Conservation (phyloP, 2,113 vertebrate genomes). For the Oncorhynchus mykiss region DNA sequence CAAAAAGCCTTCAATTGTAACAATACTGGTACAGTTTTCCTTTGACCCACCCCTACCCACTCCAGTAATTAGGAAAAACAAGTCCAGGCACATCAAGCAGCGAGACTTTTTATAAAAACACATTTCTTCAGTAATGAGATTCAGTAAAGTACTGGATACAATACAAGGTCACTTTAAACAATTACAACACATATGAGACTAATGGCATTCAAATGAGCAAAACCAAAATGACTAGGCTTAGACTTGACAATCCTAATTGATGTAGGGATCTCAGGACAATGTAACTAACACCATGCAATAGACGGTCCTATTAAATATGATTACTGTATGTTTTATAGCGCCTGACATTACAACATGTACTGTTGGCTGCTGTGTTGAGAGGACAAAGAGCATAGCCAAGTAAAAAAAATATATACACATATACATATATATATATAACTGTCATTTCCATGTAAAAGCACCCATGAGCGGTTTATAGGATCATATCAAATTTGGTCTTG, state of each 20-base stretch:
- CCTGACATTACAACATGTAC: too few species aligned
- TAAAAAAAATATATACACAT: too few species aligned
- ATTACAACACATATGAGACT: constrained; percentile 7
- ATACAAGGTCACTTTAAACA: constrained; percentile 24
- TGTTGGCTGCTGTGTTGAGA: too few species aligned
- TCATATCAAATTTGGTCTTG: too few species aligned
- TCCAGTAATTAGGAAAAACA: neutral
- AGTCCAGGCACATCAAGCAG: neutral
- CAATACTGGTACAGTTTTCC: neutral
- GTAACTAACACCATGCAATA: neutral
- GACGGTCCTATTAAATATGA: neutral
- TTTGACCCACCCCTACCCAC: neutral
- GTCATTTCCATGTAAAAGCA: too few species aligned
- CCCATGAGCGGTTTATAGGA: too few species aligned
- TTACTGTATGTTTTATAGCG: neutral
- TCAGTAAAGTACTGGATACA: neutral
- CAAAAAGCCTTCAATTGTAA: neutral
- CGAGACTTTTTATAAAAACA: neutral
- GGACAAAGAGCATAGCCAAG: too few species aligned
- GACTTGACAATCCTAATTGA: constrained; percentile 28
- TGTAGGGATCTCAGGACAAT: constrained; percentile 9
- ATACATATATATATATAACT: accelerated
- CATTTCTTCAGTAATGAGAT: constrained; percentile 10
- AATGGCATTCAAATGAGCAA: constrained; percentile 45
- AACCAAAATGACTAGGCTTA: constrained; percentile 20